phyloP scores from a whole-genome alignment of 2,888 invertebrate genomes.

The Orthosia gothica region DNA sequence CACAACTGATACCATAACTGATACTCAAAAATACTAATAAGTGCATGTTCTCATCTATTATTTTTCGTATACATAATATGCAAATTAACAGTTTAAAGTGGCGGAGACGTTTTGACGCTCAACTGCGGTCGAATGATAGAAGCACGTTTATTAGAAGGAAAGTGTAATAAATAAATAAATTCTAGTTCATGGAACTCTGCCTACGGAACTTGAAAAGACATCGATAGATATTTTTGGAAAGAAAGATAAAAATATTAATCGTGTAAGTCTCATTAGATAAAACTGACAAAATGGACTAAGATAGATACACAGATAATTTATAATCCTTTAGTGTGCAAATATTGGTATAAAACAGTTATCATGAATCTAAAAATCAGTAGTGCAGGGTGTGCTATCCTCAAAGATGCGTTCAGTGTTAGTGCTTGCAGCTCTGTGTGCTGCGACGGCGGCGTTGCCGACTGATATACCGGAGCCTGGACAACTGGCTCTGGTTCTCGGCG shows the following conservation, averaged over 20 bases:
- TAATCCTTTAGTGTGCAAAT: constrained; percentile 6
- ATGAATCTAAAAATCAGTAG: constrained; percentile 32
- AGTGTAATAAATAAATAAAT: background rate
- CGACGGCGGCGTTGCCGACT: constrained; percentile 70
- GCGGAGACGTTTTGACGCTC: background rate
- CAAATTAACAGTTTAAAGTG: background rate
- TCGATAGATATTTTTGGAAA: constrained; percentile 3
- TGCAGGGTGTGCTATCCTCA: constrained; percentile 32
- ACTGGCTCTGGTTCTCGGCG: constrained; percentile 81
- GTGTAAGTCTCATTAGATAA: constrained; percentile 34
- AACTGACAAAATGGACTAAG: constrained; percentile 20
- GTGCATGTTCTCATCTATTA: background rate
- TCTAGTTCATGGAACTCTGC: background rate
- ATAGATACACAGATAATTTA: constrained; percentile 25
- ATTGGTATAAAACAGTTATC: constrained; percentile 52
- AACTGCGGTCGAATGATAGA: background rate
- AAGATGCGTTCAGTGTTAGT: constrained; percentile 67
- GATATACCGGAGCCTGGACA: constrained; percentile 81
- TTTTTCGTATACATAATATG: background rate
- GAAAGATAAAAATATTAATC: constrained; percentile 42
- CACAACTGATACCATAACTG: background rate
- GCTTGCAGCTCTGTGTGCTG: constrained; percentile 70
- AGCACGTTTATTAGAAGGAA: background rate
- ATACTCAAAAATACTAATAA: no score
- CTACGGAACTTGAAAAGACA: constrained; percentile 33